Percentiles rank a stretch among this genome's conserved stretches.
phyloP scores from a whole-genome alignment of 2,888 invertebrate species.

The Carcina quercana region DNA sequence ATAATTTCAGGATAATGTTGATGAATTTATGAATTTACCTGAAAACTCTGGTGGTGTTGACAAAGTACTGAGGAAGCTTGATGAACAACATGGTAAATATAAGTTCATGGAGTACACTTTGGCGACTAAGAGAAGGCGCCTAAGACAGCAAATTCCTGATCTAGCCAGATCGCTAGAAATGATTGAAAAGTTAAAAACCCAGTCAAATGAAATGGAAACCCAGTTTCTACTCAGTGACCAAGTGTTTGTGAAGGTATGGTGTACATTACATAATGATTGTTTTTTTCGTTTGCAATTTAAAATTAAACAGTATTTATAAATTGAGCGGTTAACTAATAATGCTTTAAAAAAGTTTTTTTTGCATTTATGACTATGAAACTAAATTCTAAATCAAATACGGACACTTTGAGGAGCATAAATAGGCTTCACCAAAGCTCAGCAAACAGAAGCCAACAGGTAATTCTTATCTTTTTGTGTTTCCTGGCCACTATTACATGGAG shows the following conservation, averaged over 20 bases:
- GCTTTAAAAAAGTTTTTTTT: no score
- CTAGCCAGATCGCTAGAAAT: conserved; percentile 92
- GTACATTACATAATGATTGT: conserved; percentile 1
- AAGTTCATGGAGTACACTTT: conserved; percentile 98
- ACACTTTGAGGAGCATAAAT: no score
- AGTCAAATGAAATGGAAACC: conserved; percentile 87
- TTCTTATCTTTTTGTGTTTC: no score
- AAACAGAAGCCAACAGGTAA: no score
- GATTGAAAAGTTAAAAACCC: conserved; percentile 89
- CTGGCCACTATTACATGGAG: no score
- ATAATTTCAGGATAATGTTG: conserved; percentile 91
- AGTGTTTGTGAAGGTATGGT: conserved; percentile 83
- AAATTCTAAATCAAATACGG: no score
- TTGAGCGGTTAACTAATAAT: no score
- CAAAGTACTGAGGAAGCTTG: conserved; percentile 87
- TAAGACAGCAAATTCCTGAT: conserved; percentile 96
- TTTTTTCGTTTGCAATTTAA: no score
- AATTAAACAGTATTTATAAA: no score
- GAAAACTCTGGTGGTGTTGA: conserved; percentile 90
- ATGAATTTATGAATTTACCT: conserved; percentile 89
- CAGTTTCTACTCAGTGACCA: conserved; percentile 95
- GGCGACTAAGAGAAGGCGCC: conserved; percentile 86
- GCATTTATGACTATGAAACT: no score
- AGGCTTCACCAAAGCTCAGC: no score
- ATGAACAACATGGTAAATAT: conserved; percentile 96